Conservation (phyloP, 1,140 invertebrate genomes). For the Bombus huntii region DNA sequence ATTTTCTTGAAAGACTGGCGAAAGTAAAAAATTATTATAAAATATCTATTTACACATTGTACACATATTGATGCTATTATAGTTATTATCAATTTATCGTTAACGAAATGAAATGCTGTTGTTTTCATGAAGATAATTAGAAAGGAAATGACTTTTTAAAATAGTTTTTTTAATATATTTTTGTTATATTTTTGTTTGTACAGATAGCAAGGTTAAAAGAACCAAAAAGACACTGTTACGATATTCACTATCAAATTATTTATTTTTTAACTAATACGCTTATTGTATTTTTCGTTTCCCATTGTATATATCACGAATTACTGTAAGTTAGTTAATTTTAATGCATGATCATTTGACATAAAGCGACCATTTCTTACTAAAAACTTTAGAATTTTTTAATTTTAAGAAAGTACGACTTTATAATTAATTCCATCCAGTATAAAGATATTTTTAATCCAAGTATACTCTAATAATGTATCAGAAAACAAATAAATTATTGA, state of each 20-base stretch:
- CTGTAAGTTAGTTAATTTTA: conserved; percentile 4
- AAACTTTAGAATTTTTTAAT: neutral
- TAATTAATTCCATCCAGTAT: conserved; percentile 28
- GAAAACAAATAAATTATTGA: conserved; percentile 21
- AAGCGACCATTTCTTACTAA: neutral
- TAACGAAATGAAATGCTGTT: neutral
- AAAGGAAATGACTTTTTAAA: neutral
- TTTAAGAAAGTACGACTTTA: neutral
- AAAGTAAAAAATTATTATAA: neutral
- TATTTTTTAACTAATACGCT: conserved; percentile 16
- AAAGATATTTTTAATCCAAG: conserved; percentile 18
- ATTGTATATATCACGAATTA: conserved; percentile 60
- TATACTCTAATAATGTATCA: neutral
- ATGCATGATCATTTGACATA: neutral
- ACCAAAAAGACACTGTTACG: neutral
- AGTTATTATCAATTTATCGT: neutral
- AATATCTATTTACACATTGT: conserved; percentile 38
- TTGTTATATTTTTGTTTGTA: conserved; percentile 5
- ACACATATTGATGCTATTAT: conserved; percentile 11
- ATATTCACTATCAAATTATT: neutral
- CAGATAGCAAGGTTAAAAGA: neutral
- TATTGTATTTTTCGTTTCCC: neutral
- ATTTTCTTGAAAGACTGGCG: conserved; percentile 4
- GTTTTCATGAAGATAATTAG: neutral
- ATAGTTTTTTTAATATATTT: neutral